A percentile compares a stretch with the other conserved stretches of the same genome.
These are phyloP conservation scores for Hemicentrotus pulcherrimus DNA, from an alignment of 35 echinoderm and acorn worm species.

Conservation along the genomic window DNA sequence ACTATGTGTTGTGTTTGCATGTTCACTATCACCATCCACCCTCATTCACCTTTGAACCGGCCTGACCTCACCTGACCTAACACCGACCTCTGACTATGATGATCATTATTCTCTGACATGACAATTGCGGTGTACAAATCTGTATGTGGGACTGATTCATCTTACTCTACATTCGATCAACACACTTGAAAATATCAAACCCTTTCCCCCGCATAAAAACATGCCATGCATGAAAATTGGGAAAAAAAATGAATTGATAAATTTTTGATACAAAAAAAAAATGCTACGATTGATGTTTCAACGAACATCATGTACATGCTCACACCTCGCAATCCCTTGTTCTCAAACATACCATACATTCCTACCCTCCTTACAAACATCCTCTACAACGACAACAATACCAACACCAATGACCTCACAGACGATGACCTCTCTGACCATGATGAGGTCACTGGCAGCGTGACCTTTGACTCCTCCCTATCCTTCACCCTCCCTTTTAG, in stretches of 20 bases:
- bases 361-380: background rate
- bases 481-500: constrained; percentile 53
- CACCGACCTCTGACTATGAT: background rate
- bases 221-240: too few species aligned
- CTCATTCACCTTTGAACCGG: background rate
- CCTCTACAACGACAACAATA: background rate
- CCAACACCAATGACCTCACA: background rate
- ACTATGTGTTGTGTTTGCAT: constrained; percentile 28
- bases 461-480: constrained; percentile 65
- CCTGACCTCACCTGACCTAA: background rate
- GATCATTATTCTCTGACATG: too few species aligned
- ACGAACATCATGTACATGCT: background rate
- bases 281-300: too few species aligned
- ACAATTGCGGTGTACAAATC: too few species aligned
- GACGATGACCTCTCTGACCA: constrained; percentile 9
- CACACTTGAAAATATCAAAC: too few species aligned
- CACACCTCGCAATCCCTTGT: too few species aligned
- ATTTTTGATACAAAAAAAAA: too few species aligned
- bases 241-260: too few species aligned
- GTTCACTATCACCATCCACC: background rate
- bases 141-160: too few species aligned
- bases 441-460: constrained; percentile 36
- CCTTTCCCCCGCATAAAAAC: too few species aligned
- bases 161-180: too few species aligned
- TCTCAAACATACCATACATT: background rate